A percentile compares a stretch with the other conserved stretches of the same genome.
Evolutionary conservation across 1,140 invertebrate genomes (phyloP).

Genomic region (Drosophila elegans): DNA sequence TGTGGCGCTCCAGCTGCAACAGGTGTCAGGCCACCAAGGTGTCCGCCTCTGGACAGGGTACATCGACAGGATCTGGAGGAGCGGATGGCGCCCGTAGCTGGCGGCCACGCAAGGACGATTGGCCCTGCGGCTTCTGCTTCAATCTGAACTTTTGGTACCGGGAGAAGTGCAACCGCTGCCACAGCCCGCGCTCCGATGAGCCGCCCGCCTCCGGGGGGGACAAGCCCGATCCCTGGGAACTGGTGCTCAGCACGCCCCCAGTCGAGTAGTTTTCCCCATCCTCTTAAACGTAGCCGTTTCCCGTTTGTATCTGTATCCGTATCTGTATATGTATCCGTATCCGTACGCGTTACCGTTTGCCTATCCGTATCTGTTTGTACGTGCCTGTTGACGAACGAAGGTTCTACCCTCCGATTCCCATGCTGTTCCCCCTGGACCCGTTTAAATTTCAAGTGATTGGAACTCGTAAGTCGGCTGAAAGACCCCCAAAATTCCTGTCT

Average conservation of each 20-base stretch:
- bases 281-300: background rate
- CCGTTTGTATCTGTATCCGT: background rate
- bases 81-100: background rate
- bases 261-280: slow-evolving; percentile 7
- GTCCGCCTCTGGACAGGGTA: background rate
- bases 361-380: slow-evolving; percentile 8
- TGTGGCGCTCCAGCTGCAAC: slow-evolving; percentile 65
- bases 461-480: background rate
- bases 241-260: slow-evolving; percentile 28
- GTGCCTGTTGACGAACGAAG: background rate
- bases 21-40: slow-evolving; percentile 48
- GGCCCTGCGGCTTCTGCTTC: slow-evolving; percentile 54
- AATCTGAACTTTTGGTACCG: slow-evolving; percentile 71
- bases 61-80: background rate
- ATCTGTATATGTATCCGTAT: background rate
- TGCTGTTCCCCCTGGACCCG: background rate
- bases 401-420: background rate
- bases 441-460: slow-evolving; percentile 6
- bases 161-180: slow-evolving; percentile 63
- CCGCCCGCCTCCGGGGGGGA: slow-evolving; percentile 29
- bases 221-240: slow-evolving; percentile 50
- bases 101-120: slow-evolving; percentile 42
- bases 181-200: slow-evolving; percentile 28
- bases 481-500: slow-evolving; percentile 26
- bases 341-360: slow-evolving; percentile 7